Percentiles rank a stretch among this genome's conserved stretches.
Conservation (phyloP, 2,113 vertebrate genomes). For the Dipodomys ordii region DNA sequence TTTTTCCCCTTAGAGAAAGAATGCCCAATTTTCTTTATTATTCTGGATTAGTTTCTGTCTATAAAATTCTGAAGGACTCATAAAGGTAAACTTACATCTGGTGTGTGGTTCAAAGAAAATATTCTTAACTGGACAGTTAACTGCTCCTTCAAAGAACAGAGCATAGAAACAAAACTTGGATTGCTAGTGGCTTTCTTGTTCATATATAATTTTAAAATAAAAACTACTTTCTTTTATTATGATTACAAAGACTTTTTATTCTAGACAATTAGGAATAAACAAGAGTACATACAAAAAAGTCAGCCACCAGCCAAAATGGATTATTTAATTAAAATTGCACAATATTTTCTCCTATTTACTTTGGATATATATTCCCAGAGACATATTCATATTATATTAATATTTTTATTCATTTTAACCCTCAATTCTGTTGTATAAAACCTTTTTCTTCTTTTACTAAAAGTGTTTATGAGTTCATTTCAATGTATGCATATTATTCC, state of each 20-base stretch:
- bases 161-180: constrained; percentile 51
- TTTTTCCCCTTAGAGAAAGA: constrained; percentile 18
- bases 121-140: constrained; percentile 70
- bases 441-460: background rate
- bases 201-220: constrained; percentile 51
- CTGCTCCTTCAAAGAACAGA: constrained; percentile 64
- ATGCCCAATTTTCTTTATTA: constrained; percentile 71
- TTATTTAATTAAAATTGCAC: constrained; percentile 30
- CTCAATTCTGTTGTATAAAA: background rate
- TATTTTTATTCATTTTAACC: constrained; percentile 28
- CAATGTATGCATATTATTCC: background rate
- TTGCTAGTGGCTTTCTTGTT: constrained; percentile 56
- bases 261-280: constrained; percentile 8
- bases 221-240: constrained; percentile 35
- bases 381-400: constrained; percentile 1
- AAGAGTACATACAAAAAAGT: background rate
- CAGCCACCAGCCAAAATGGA: background rate
- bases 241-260: constrained; percentile 33
- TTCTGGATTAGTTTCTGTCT: constrained; percentile 69
- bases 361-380: background rate
- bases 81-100: constrained; percentile 71
- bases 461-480: constrained; percentile 25
- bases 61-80: constrained; percentile 72
- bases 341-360: constrained; percentile 22
- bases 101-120: constrained; percentile 74